phyloP scores from a whole-genome alignment of 2,113 vertebrate genomes.

The Hydropotes inermis region DNA sequence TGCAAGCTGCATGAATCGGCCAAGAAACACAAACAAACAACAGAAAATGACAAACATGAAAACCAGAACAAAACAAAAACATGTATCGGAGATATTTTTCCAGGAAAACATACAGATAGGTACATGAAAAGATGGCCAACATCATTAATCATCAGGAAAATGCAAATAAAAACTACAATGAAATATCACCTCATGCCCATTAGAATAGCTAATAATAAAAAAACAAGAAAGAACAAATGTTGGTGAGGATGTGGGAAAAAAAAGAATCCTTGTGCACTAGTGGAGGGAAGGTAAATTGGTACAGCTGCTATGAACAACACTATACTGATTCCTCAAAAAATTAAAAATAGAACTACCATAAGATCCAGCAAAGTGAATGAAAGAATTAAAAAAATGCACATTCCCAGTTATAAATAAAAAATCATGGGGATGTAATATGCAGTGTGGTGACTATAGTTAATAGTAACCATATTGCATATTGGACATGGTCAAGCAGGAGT shows the following conservation, averaged over 20 bases:
- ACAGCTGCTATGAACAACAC: neutral
- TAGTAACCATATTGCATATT: neutral
- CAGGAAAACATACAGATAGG: neutral
- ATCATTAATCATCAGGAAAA: neutral
- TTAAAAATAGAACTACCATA: neutral
- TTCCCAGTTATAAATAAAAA: neutral
- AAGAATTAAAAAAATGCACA: neutral
- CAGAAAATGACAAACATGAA: neutral
- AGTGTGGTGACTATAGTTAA: neutral
- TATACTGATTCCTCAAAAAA: neutral
- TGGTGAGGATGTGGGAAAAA: neutral
- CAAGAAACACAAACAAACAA: neutral
- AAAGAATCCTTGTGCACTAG: neutral
- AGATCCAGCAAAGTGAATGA: neutral
- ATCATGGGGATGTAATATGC: neutral
- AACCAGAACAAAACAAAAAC: neutral
- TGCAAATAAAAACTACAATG: neutral
- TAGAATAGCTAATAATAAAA: neutral
- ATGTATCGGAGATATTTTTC: neutral
- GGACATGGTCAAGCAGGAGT: neutral
- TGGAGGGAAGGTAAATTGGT: neutral
- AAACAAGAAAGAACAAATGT: too few relatives aligned
- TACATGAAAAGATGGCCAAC: neutral
- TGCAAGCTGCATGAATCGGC: neutral
- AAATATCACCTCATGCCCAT: neutral